Base-by-base conservation (phyloP, 2,888 invertebrate species). In the Aquatica leii region DNA sequence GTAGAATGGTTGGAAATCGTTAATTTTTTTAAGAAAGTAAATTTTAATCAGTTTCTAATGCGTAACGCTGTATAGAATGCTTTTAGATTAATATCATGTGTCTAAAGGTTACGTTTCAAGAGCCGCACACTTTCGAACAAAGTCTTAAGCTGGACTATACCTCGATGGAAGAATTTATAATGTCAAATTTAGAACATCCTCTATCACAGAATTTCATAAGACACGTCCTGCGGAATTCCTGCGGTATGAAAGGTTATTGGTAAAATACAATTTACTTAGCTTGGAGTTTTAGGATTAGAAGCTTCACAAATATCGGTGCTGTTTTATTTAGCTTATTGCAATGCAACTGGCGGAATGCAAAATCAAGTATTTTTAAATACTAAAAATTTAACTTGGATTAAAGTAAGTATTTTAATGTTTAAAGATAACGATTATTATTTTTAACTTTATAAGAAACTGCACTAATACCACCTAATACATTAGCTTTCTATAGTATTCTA, bases 261-360 rank as follows among this genome's bases (percentile, higher is more conserved):
- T 58, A 49, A n/a, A n/a, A n/a, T n/a, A n/a, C n/a, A n/a, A n/a
- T n/a, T n/a, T n/a, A n/a, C n/a, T n/a, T n/a, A n/a, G n/a, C n/a
- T n/a, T n/a, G n/a, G n/a, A n/a, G 24, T 70, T 66, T 55, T 54
- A 77, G 77, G 78, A 20, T 65, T 74, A 0, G 69, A 69, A 51
- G 52, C 75, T 1, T 63, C 61, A 1, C 62, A 75, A 49, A 68
- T 77, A 20, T 70, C 74, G 1, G 69, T 74, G 4, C 60, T 73
- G 54, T 77, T 74, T 62, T 78, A 76, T 64, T 62, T 77, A 49
- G 71, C 72, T 37, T 71, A 71, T 34, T 77, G 76, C 37, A 73
- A 74, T 55, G 73, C 76, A 12, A 72, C 73, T 8, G 66, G 67
- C 24, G 74, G 74, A 12, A 69, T 73, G 8, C 50, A 51, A 54